Conservation (phyloP, 2,113 vertebrate species). For the Meles meles region DNA sequence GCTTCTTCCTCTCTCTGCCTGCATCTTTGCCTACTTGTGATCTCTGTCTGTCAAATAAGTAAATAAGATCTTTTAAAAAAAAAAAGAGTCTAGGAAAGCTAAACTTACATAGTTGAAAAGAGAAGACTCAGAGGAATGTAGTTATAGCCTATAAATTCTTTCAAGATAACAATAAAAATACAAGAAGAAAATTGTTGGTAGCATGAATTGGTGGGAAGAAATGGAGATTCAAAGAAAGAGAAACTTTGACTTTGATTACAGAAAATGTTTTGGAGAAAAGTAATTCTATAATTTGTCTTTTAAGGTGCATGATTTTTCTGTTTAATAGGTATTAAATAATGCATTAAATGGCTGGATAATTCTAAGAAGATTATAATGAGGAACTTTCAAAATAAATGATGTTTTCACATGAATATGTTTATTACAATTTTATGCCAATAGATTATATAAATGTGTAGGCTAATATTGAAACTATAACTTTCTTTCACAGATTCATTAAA, state of each 20-base stretch:
- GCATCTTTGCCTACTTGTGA: too few species aligned
- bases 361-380: background rate
- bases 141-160: constrained; percentile 3
- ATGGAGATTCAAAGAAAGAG: background rate
- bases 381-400: background rate
- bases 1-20: too few species aligned
- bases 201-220: background rate
- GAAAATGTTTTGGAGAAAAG: background rate
- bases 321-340: constrained; percentile 20
- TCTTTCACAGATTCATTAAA: background rate
- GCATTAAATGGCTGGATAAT: background rate
- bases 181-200: background rate
- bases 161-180: background rate
- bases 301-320: background rate
- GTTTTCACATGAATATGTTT: background rate
- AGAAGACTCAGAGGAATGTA: background rate
- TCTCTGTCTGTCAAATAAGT: too few species aligned
- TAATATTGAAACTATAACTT: constrained; percentile 23
- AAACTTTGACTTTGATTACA: background rate
- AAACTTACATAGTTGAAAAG: background rate
- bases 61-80: too few species aligned
- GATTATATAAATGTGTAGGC: background rate
- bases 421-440: background rate
- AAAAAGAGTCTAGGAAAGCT: background rate
- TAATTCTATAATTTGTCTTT: background rate